Percentiles rank a stretch among this genome's conserved stretches.
These are phyloP conservation scores for Dryas iulia DNA, from an alignment of 1,140 invertebrate species.

Conservation along the genomic window DNA sequence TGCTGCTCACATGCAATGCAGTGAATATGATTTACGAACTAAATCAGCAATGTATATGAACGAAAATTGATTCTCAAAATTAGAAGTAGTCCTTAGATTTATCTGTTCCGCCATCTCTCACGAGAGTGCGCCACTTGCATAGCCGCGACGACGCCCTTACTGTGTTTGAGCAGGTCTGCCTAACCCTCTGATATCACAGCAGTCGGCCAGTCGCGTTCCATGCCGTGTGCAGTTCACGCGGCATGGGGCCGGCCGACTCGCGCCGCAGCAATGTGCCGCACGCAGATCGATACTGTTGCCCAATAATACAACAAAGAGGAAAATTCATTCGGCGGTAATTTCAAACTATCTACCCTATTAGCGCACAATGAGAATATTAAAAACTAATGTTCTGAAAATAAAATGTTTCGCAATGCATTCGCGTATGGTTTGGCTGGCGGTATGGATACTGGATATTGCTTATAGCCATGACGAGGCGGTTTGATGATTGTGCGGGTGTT, in stretches of 20 bases:
- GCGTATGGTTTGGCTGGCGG: conserved; percentile 28
- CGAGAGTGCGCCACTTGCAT: conserved; percentile 76
- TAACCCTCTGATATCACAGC: conserved; percentile 53
- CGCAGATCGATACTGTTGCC: conserved; percentile 61
- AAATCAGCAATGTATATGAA: conserved; percentile 24
- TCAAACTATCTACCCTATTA: conserved; percentile 43
- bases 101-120: conserved; percentile 72
- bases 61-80: background rate
- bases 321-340: conserved; percentile 65
- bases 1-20: background rate
- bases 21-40: background rate
- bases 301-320: conserved; percentile 46
- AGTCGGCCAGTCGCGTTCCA: conserved; percentile 47
- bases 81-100: conserved; percentile 48
- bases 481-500: conserved; percentile 30
- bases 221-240: conserved; percentile 44
- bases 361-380: conserved; percentile 38
- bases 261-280: conserved; percentile 60
- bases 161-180: conserved; percentile 53
- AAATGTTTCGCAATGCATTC: conserved; percentile 22
- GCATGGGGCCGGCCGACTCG: conserved; percentile 20
- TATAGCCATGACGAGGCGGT: conserved; percentile 52
- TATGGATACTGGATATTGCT: conserved; percentile 29
- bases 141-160: conserved; percentile 63
- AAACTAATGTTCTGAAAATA: conserved; percentile 39